Percentiles rank a stretch among this genome's conserved stretches.
Evolutionary conservation across 2,113 vertebrate species (phyloP).

Genomic region (Aepyceros melampus): DNA sequence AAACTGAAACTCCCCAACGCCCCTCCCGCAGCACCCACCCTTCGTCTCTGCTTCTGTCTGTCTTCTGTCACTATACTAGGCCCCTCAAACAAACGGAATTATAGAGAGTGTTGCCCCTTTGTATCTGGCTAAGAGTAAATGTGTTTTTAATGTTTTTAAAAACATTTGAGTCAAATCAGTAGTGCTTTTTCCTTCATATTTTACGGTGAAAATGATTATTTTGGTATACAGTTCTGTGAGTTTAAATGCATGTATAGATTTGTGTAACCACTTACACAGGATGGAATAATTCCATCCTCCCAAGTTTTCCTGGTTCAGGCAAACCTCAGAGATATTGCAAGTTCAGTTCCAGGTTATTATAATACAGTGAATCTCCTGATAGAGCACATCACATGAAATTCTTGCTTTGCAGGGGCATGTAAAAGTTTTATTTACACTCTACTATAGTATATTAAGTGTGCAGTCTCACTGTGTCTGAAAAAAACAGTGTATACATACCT

Average conservation of each 20-base stretch:
- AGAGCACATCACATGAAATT: background rate
- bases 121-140: background rate
- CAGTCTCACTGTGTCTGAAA: background rate
- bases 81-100: background rate
- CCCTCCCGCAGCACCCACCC: fast-evolving
- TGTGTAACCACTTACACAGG: background rate
- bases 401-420: background rate
- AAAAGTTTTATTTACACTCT: background rate
- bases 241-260: background rate
- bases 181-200: background rate
- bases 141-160: background rate
- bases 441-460: background rate
- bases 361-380: background rate
- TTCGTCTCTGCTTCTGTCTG: too few species aligned
- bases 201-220: background rate
- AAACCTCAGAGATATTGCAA: background rate
- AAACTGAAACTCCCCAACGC: fast-evolving
- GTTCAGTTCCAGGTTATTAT: background rate
- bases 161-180: background rate
- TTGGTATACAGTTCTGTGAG: background rate
- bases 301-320: background rate
- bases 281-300: too few species aligned
- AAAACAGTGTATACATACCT: background rate
- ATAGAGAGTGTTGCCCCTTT: background rate
- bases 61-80: background rate